Conservation (phyloP, 1,140 invertebrate genomes). For the Lucilia sericata region DNA sequence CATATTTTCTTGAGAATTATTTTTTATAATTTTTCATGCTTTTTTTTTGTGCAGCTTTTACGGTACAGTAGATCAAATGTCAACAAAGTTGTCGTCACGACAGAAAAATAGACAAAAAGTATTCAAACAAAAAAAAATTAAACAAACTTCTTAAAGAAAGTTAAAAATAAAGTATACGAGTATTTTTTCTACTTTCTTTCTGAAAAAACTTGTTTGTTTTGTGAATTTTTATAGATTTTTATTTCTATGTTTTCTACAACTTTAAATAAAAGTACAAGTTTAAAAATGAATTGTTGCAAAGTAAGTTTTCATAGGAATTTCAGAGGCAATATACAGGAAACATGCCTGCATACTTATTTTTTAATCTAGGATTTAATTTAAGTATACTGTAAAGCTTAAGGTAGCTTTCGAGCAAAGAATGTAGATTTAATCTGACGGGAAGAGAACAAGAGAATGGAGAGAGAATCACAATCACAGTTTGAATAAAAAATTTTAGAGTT, state of each 20-base stretch:
- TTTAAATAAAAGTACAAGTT: not conserved
- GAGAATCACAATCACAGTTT: too few species aligned
- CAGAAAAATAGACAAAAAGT: slow-evolving; percentile 30
- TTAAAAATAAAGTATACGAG: not conserved
- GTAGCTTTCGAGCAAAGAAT: too few species aligned
- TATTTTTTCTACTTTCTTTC: not conserved
- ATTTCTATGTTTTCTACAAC: not conserved
- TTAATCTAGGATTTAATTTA: too few species aligned
- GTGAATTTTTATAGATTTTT: not conserved
- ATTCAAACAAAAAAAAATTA: not conserved
- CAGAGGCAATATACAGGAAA: too few species aligned
- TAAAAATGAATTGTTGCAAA: too few species aligned
- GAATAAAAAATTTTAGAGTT: too few species aligned
- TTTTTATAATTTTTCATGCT: slow-evolving; percentile 9
- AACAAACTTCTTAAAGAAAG: not conserved
- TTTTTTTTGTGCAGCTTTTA: slow-evolving; percentile 6
- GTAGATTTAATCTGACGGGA: too few species aligned
- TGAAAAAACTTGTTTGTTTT: not conserved
- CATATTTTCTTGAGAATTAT: slow-evolving; percentile 31
- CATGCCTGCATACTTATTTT: too few species aligned
- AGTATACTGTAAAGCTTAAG: too few species aligned
- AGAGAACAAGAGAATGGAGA: too few species aligned
- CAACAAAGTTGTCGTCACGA: slow-evolving; percentile 41
- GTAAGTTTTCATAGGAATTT: too few species aligned
- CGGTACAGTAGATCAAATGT: slow-evolving; percentile 41